A percentile compares a stretch with the other conserved stretches of the same genome.
Conservation (phyloP, 2,113 vertebrate species). For the Echinops telfairi region DNA sequence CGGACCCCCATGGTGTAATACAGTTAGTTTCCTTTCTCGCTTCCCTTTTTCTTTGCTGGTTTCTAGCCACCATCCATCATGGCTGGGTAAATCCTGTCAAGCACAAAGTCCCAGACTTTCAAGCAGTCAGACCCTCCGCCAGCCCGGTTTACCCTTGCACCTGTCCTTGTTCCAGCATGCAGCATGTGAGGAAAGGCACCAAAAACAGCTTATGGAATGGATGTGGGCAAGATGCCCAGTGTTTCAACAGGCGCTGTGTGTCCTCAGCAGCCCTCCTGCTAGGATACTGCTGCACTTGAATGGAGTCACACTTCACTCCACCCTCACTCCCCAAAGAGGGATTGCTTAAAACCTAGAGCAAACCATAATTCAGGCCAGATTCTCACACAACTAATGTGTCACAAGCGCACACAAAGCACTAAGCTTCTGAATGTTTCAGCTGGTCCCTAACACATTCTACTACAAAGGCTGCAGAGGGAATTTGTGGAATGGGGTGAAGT, state of each 20-base stretch:
- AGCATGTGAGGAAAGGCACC: conserved; percentile 47
- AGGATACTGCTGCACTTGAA: conserved; percentile 9
- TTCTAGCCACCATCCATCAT: conserved; percentile 70
- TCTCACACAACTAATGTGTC: conserved; percentile 54
- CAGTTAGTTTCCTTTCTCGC: conserved; percentile 55
- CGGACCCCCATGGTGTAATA: conserved; percentile 37
- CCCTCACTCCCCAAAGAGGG: background rate
- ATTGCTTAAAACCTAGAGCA: conserved; percentile 38
- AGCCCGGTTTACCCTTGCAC: conserved; percentile 37
- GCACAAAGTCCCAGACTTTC: conserved; percentile 64
- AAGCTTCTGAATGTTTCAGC: conserved; percentile 55
- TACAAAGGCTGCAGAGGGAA: conserved; percentile 67
- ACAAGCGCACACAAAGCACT: conserved; percentile 32
- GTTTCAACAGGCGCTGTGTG: conserved; percentile 46
- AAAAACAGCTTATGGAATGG: conserved; percentile 59
- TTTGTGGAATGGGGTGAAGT: conserved; percentile 74
- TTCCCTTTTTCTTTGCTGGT: conserved; percentile 43
- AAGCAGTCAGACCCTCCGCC: conserved; percentile 46
- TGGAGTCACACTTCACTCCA: background rate
- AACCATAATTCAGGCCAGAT: conserved; percentile 57
- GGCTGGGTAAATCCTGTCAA: conserved; percentile 70
- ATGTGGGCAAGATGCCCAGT: background rate
- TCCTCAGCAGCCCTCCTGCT: conserved; percentile 3
- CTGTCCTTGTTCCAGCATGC: conserved; percentile 60
- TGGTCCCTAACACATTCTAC: conserved; percentile 66